Evolutionary conservation across 2,797 vertebrate species (phyloP), one percentile per base, ranked within the genome.

Genomic region (Enteromius thamalakanensis): DNA sequence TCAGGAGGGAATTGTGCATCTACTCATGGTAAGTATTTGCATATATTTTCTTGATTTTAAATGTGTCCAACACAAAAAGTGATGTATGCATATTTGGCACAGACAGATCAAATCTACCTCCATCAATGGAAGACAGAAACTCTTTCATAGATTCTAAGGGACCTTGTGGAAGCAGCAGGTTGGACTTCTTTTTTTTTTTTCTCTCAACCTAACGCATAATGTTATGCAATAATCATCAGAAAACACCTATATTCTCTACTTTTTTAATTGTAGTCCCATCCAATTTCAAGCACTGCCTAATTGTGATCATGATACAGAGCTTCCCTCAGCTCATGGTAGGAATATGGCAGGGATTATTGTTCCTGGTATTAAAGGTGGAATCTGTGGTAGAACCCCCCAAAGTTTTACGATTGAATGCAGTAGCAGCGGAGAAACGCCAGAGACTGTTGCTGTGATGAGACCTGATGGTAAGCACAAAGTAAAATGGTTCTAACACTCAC

Each of bases 401-500:
- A 65, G 6, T 1, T 81, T 81, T 58, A 78, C 14, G 0, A 53
- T 79, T 40, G 53, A 6, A 23, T 70, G 21, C 37, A 81, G 53
- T 26, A 62, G 65, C 2, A 71, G n/a, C 70, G 84, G 79, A 69
- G 79, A 64, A 42, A 32, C 65, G 7, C 65, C 84, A 34, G 67
- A 82, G 17, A 64, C 29, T 58, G 55, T 82, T 51, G 80, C 32
- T 37, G 67, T 78, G 11, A 49, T 82, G 29, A 82, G 42, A 72
- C 75, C 79, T 65, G 79, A 82, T 67, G 84, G 80, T 82, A 68
- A 82, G 79, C 4, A 71, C 49, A 45, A 40, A 11, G 17, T 26
- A 64, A 51, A 53, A 60, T 12, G 29, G 32, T 37, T 71, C 21
- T 3, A 62, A 40, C 3, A 6, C 7, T 9, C 5, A n/a, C 34